Base-by-base conservation (phyloP, 2,888 invertebrate genomes). In the Acanthosoma haemorrhoidale region DNA sequence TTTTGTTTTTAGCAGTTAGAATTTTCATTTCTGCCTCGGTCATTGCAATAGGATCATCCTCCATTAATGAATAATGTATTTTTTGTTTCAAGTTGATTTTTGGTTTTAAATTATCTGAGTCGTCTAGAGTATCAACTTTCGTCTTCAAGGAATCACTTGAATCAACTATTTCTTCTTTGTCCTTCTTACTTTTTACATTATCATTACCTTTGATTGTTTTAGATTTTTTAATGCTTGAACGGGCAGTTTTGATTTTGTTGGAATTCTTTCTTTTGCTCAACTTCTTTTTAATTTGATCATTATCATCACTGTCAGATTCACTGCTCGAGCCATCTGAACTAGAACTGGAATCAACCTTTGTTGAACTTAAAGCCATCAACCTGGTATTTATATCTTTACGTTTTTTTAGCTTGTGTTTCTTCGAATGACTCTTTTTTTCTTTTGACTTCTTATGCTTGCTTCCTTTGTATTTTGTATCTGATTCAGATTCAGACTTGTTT, bases 301-400 rank as follows among this genome's bases (percentile, higher is more conserved):
- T 39, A 31, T 29, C 31, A 41, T 15, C 15, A 31, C 25, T 57
- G 9, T 43, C 67, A 13, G 67, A 67, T 15, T 31, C n/a, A 13
- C 31, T 31, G 57, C 67, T 67, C 15, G 29, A 15, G 34, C 34
- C 57, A n/a, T 34, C 38, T 13, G 36, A 38, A 34, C 34, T 41
- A 4, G 36, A 67, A 60, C 60, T 60, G 11, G 32, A 60, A 43
- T 67, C 57, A 4, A 67, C 67, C 18, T 67, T 51, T 16, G 64
- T 64, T 25, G 29, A 29, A 25, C 64, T 64, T 5, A 64, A 39
- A n/a, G 64, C 64, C 21, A 64, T 29, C 11, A 64, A 64, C 25
- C 64, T 21, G 8, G 64, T 41, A 64, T 64, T 64, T 31, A 64
- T 64, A 31, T 57, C 57, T 32, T 67, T 67, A 21, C 15, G 67